A percentile compares a stretch with the other conserved stretches of the same genome.
Evolutionary conservation across 2,888 invertebrate species (phyloP).

Genomic region (Brachyopa scutellaris): DNA sequence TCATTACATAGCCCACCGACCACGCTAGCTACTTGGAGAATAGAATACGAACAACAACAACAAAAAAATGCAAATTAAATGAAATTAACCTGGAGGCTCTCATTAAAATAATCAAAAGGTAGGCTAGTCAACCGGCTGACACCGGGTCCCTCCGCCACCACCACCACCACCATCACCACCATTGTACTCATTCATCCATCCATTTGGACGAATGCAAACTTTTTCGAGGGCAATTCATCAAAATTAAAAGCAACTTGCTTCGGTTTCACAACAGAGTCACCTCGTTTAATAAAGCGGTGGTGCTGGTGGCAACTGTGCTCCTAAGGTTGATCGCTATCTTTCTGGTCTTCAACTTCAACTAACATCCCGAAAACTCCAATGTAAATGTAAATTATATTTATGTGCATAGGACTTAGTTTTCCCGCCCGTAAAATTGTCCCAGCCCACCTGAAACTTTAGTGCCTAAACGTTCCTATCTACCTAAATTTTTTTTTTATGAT

Average conservation of each 20-base stretch:
- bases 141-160: constrained; percentile 1
- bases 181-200: too few species aligned
- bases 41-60: too few species aligned
- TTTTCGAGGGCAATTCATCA: constrained; percentile 63
- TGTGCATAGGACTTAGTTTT: constrained; percentile 4
- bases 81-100: constrained; percentile 68
- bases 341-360: constrained; percentile 43
- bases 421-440: constrained; percentile 6
- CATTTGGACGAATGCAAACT: constrained; percentile 44
- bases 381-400: constrained; percentile 67
- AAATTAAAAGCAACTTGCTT: constrained; percentile 56
- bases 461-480: background rate
- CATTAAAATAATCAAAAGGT: constrained; percentile 70
- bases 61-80: constrained; percentile 58
- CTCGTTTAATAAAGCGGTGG: too few species aligned
- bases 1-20: constrained; percentile 47
- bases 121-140: constrained; percentile 41
- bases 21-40: constrained; percentile 53
- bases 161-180: constrained; percentile 36
- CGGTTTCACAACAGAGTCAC: constrained; percentile 34
- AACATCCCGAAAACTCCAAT: constrained; percentile 53
- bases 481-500: constrained; percentile 22
- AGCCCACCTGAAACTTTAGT: constrained; percentile 31
- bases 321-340: constrained; percentile 13
- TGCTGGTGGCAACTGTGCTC: background rate